A percentile compares a stretch with the other conserved stretches of the same genome.
These are phyloP conservation scores for Tympanuchus pallidicinctus DNA, from an alignment of 2,113 vertebrate genomes.

Conservation along the genomic window DNA sequence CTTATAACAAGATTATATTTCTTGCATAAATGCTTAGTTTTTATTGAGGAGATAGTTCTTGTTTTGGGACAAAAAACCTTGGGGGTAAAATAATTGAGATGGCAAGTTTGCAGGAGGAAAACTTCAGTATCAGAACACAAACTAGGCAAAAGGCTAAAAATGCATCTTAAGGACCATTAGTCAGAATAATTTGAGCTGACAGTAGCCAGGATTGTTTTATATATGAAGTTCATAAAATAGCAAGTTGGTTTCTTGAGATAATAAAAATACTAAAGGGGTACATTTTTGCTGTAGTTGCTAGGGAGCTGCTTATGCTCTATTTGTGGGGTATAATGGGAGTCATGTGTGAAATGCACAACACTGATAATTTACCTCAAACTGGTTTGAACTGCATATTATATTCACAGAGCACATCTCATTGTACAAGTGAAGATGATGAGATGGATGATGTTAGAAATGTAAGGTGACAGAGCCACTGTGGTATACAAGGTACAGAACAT, in stretches of 20 bases:
- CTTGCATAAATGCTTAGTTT: not conserved
- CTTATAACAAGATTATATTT: not conserved
- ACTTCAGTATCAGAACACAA: not conserved
- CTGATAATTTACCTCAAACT: constrained; percentile 31
- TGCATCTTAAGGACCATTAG: constrained; percentile 47
- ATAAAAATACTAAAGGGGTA: not conserved
- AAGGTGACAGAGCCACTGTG: constrained; percentile 15
- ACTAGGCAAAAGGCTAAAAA: constrained; percentile 30
- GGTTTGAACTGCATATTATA: constrained; percentile 7
- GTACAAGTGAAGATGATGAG: constrained; percentile 6
- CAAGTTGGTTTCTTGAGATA: constrained; percentile 16
- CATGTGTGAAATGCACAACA: not conserved
- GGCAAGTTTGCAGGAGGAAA: constrained; percentile 2
- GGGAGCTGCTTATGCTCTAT: not conserved
- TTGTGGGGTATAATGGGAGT: constrained; percentile 39
- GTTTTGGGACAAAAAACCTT: not conserved
- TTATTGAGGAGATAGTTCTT: not conserved
- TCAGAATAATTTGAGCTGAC: constrained; percentile 32
- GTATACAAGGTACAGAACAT: not conserved
- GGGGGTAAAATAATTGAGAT: constrained; percentile 31
- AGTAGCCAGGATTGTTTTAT: constrained; percentile 34
- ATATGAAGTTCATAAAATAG: constrained; percentile 50
- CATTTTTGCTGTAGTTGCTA: constrained; percentile 53
- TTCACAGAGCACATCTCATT: constrained; percentile 3
- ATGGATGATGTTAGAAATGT: constrained; percentile 18